Evolutionary conservation across 2,113 vertebrate genomes (phyloP).

Genomic region (Pungitius pungitius): DNA sequence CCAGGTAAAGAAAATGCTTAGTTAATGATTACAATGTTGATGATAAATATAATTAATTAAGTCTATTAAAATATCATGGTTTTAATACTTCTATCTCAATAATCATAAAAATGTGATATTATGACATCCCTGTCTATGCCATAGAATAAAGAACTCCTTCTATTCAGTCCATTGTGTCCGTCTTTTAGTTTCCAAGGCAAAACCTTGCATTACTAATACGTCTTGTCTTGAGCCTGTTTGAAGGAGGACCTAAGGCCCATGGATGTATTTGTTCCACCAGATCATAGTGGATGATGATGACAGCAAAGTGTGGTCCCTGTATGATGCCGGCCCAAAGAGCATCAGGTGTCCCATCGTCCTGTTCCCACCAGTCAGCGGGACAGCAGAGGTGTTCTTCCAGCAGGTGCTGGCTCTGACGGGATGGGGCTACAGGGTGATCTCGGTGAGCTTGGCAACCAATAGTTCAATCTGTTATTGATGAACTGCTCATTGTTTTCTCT

Average conservation of each 20-base stretch:
- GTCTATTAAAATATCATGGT: too few relatives aligned
- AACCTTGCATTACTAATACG: background rate
- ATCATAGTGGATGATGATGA: constrained; percentile 99
- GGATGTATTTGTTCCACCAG: constrained; percentile 67
- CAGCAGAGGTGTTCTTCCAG: constrained; percentile 97
- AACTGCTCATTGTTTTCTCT: background rate
- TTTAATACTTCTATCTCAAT: too few relatives aligned
- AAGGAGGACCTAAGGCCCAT: background rate
- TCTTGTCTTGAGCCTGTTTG: background rate
- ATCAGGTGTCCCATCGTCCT: constrained; percentile 97
- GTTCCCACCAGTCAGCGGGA: constrained; percentile 95
- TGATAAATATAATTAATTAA: too few relatives aligned
- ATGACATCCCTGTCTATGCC: background rate
- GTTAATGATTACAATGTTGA: too few relatives aligned
- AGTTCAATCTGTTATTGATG: background rate
- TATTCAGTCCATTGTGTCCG: background rate
- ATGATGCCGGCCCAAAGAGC: constrained; percentile 93
- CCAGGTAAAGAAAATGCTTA: too few relatives aligned
- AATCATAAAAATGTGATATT: background rate
- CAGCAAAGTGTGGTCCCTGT: constrained; percentile 98
- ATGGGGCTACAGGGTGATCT: constrained; percentile 97
- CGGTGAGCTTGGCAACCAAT: constrained; percentile 81
- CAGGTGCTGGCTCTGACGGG: constrained; percentile 93
- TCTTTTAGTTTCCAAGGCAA: background rate
- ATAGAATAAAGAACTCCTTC: background rate